These are phyloP conservation scores for Byasa hedistus DNA, from an alignment of 2,888 invertebrate species.

Conservation along the genomic window DNA sequence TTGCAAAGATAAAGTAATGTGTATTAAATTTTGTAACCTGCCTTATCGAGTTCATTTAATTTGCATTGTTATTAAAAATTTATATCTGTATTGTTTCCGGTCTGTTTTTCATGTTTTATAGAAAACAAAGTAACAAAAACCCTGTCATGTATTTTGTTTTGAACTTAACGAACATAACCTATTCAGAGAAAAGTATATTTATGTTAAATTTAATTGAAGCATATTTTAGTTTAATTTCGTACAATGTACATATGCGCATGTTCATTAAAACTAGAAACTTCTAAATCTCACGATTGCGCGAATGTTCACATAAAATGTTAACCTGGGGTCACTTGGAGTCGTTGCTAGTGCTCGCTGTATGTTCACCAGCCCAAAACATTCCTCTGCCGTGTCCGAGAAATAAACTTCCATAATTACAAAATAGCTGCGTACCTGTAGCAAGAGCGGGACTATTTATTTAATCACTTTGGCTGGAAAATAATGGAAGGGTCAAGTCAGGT, in stretches of 20 bases:
- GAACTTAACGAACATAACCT: no score
- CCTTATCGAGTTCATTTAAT: no score
- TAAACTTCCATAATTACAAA: conserved; percentile 75
- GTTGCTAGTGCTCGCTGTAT: conserved; percentile 40
- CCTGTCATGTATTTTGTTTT: no score
- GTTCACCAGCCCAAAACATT: conserved; percentile 58
- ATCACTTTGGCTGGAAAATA: conserved; percentile 78
- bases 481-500: conserved; percentile 56
- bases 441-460: conserved; percentile 74
- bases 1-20: no score
- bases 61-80: no score
- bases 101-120: no score
- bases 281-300: conserved; percentile 28
- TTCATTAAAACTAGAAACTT: conserved; percentile 16
- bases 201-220: no score
- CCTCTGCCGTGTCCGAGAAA: conserved; percentile 63
- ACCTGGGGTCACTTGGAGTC: conserved; percentile 48
- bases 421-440: conserved; percentile 66
- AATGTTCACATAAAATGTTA: conserved; percentile 40
- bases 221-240: not conserved
- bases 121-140: no score
- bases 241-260: not conserved
- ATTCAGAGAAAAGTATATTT: no score
- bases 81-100: no score
- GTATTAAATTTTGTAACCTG: no score